Evolutionary conservation across 2,113 vertebrate species (phyloP).

Genomic region (Bubo blakistoni): DNA sequence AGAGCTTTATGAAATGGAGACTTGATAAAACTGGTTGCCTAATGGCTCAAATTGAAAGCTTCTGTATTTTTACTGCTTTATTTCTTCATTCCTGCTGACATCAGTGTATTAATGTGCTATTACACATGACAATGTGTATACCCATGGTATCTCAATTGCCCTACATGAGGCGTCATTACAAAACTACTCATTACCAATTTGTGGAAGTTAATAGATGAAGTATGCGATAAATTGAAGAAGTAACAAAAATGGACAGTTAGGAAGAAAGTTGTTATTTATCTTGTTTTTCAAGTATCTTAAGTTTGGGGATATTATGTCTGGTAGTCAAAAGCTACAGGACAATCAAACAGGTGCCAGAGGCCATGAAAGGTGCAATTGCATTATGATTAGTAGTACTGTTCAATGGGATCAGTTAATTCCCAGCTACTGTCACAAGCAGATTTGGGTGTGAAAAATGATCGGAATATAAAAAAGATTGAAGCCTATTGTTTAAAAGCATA

Average conservation of each 20-base stretch:
- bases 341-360: background rate
- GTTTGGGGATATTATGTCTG: background rate
- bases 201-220: background rate
- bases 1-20: background rate
- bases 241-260: background rate
- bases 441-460: background rate
- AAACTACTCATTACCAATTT: background rate
- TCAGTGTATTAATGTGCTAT: background rate
- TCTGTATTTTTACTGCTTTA: background rate
- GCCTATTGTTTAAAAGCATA: background rate
- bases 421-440: background rate
- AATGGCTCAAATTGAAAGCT: background rate
- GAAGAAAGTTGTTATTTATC: background rate
- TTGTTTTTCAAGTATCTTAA: background rate
- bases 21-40: background rate
- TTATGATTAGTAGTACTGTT: background rate
- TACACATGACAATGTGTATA: background rate
- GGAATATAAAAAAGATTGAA: background rate
- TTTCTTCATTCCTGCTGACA: background rate
- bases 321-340: background rate
- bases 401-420: background rate
- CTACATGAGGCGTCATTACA: background rate
- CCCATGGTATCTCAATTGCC: background rate
- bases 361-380: background rate
- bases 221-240: background rate